Evolutionary conservation across 2,888 invertebrate genomes (phyloP).

Genomic region (Sisyra nigra): DNA sequence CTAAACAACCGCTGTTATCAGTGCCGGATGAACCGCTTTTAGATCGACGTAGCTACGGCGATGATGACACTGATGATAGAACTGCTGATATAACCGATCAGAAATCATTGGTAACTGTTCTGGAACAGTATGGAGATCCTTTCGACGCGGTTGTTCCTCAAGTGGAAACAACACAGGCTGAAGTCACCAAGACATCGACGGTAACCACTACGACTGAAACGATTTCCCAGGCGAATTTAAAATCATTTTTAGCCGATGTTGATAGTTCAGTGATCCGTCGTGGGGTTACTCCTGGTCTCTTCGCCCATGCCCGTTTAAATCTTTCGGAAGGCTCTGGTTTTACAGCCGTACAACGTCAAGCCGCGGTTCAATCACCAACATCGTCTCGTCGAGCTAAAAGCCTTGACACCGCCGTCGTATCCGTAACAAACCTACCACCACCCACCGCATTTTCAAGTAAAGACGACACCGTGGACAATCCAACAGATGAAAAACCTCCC

Average conservation of each 20-base stretch:
- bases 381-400: constrained; percentile 66
- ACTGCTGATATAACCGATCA: not conserved
- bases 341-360: constrained; percentile 56
- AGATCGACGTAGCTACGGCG: not conserved
- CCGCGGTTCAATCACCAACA: constrained; percentile 58
- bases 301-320: constrained; percentile 64
- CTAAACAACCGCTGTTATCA: constrained; percentile 30
- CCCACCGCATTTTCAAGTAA: constrained; percentile 78
- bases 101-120: not conserved
- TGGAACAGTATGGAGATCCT: not conserved
- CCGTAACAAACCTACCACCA: constrained; percentile 60
- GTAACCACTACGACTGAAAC: constrained; percentile 30
- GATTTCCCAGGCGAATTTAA: constrained; percentile 10
- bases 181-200: constrained; percentile 26
- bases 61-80: not conserved
- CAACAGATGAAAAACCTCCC: constrained; percentile 29
- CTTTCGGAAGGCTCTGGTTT: constrained; percentile 73
- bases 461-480: constrained; percentile 62
- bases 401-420: constrained; percentile 69
- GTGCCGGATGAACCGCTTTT: constrained; percentile 30
- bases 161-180: constrained; percentile 14
- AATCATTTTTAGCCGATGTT: constrained; percentile 8
- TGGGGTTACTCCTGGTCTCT: constrained; percentile 61
- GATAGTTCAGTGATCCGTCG: constrained; percentile 20
- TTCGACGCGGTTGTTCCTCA: not conserved